phyloP scores from a whole-genome alignment of 2,113 vertebrate genomes.

The Ceratotherium simum region DNA sequence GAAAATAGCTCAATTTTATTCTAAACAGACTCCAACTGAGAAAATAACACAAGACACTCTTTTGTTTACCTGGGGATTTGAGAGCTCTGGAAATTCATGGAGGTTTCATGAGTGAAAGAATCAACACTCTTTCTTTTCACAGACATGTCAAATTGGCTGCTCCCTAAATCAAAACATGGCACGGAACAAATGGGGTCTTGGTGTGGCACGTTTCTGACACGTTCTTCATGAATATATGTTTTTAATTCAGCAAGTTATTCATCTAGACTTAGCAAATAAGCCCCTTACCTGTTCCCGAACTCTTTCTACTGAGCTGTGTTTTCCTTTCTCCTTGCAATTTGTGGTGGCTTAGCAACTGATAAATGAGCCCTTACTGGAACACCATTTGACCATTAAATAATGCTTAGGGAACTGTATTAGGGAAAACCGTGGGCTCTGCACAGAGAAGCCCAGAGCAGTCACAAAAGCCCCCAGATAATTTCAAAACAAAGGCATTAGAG shows the following conservation, averaged over 20 bases:
- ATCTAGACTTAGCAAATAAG: conserved; percentile 6
- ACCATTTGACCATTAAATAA: conserved; percentile 48
- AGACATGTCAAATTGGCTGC: conserved; percentile 42
- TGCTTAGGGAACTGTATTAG: not conserved
- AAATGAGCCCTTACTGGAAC: conserved; percentile 31
- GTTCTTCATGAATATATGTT: conserved; percentile 29
- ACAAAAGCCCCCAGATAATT: not conserved
- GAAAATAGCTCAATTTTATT: conserved; percentile 78
- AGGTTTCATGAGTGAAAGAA: conserved; percentile 60
- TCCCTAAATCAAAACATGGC: conserved; percentile 62
- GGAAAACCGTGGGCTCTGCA: not conserved
- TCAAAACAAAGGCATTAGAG: not conserved
- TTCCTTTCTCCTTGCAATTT: conserved; percentile 45
- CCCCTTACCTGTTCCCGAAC: not conserved
- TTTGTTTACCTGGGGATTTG: conserved; percentile 69
- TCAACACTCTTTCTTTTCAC: conserved; percentile 48
- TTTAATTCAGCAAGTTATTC: conserved; percentile 57
- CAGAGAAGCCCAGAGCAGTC: not conserved
- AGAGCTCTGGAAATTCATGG: conserved; percentile 51
- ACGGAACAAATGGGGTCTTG: conserved; percentile 53
- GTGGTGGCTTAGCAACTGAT: conserved; percentile 43
- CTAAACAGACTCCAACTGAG: conserved; percentile 78
- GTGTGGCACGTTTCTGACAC: not conserved
- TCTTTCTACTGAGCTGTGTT: conserved; percentile 13
- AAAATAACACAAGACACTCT: conserved; percentile 74